Base-by-base conservation (phyloP, 2,888 invertebrate genomes). In the Drosophila fungiperda region DNA sequence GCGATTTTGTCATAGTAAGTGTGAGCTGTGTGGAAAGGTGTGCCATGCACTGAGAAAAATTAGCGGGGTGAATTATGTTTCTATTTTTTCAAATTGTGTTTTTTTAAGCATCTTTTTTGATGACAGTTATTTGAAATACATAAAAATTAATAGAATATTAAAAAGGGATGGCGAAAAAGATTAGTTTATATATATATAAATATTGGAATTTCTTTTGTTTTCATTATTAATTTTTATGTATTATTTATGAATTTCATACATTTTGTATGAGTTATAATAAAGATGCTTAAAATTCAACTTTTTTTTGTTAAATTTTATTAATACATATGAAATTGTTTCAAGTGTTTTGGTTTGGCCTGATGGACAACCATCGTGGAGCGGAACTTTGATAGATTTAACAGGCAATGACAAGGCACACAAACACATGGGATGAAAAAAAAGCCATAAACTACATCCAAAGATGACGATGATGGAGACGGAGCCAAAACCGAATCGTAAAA, bases 361-460 rank as follows among this genome's bases (percentile, higher is more conserved):
- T 45, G 45, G 45, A 52, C 55, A 58, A 52, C 60, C 71, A 62
- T 70, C 61, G 32, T 71, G 77, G 67, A 68, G 67, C 75, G 65
- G 75, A 84, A 80, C 75, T 75, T 77, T 80, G 76, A 75, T 73
- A 76, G 73, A 81, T 75, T 78, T 72, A 54, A 20, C 49, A 66
- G 42, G 57, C 50, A 38, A 60, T 33, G 57, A 57, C 48, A 1
- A 33, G 60, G 45, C 40, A 42, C n/a, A 53, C 48, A 60, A 48
- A 66, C 23, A 68, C 78, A 73, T 73, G 9, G 79, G 23, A 3
- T 26, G 26, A 35, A 75, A 74, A 45, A 59, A 62, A 68, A 58
- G 76, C 75, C 85, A 76, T 84, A 82, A 89, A 84, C 82, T 84
- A 79, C 65, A 71, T 61, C 54, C 54, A 67, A 74, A 78, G 68